Percentiles rank a stretch among this genome's conserved stretches.
Conservation (phyloP, 1,140 invertebrate species). For the Pristionchus pacificus region DNA sequence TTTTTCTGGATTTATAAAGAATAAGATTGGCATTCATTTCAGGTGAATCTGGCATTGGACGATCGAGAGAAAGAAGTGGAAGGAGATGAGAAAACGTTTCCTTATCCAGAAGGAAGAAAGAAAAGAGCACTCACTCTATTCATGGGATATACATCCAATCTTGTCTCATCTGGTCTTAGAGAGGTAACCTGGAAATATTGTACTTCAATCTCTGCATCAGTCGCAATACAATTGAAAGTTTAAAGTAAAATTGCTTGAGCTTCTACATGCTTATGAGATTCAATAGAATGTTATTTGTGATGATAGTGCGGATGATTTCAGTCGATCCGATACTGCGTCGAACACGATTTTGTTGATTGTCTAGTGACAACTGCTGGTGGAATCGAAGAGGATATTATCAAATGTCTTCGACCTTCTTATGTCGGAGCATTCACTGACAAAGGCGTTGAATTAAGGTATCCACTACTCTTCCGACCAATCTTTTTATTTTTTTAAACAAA, state of each 20-base stretch:
- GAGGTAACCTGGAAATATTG: constrained; percentile 71
- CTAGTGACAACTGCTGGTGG: constrained; percentile 96
- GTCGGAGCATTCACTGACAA: constrained; percentile 82
- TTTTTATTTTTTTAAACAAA: constrained; percentile 9
- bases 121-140: constrained; percentile 88
- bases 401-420: constrained; percentile 90
- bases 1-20: not conserved
- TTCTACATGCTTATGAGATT: constrained; percentile 7
- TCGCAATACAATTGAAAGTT: constrained; percentile 4
- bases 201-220: constrained; percentile 10
- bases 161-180: constrained; percentile 87
- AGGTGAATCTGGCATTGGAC: constrained; percentile 52
- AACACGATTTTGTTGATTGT: constrained; percentile 89
- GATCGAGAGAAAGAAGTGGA: constrained; percentile 36
- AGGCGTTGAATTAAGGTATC: constrained; percentile 59
- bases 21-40: constrained; percentile 31
- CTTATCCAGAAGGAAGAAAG: constrained; percentile 65
- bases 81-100: constrained; percentile 35
- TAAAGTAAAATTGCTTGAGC: not conserved
- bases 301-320: constrained; percentile 32
- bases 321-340: constrained; percentile 70
- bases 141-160: constrained; percentile 94
- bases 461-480: constrained; percentile 9
- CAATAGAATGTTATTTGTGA: constrained; percentile 4
- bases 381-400: constrained; percentile 97